Percentiles rank a stretch among this genome's conserved stretches.
Evolutionary conservation across 2,797 vertebrate species (phyloP).

Genomic region (Neostethus bicornis): DNA sequence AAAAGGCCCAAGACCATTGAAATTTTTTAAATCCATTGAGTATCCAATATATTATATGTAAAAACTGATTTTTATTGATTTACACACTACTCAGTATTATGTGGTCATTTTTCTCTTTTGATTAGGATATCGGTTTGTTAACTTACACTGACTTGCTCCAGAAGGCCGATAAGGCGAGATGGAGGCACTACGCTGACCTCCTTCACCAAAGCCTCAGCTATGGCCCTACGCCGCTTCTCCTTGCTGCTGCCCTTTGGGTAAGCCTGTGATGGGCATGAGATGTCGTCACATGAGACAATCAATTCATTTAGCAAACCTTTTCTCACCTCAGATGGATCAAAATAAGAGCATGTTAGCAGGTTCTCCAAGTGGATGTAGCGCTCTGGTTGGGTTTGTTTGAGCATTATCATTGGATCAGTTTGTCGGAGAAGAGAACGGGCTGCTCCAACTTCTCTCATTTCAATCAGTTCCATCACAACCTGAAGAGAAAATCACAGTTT

Average conservation of each 20-base stretch:
- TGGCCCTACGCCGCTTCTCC: constrained; percentile 92
- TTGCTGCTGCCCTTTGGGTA: constrained; percentile 97
- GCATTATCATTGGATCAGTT: constrained; percentile 97
- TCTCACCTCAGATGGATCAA: constrained; percentile 93
- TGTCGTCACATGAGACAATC: neutral
- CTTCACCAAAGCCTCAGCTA: constrained; percentile 92
- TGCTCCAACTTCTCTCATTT: constrained; percentile 92
- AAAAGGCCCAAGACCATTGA: no score
- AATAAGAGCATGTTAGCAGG: constrained; percentile 91
- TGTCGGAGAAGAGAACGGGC: constrained; percentile 93
- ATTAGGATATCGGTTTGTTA: constrained; percentile 4
- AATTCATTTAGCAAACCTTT: no score
- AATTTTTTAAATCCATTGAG: no score
- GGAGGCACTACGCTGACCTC: constrained; percentile 98
- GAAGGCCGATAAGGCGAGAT: constrained; percentile 93
- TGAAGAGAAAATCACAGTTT: constrained; percentile 40
- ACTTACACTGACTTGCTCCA: constrained; percentile 88
- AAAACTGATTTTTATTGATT: no score
- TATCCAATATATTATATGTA: no score
- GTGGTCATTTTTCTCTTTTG: no score
- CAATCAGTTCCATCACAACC: constrained; percentile 97
- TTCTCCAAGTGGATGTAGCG: constrained; percentile 92
- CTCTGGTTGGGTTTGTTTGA: constrained; percentile 94
- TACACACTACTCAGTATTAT: no score
- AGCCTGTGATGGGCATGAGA: constrained; percentile 72